These are phyloP conservation scores for Temnothorax nylanderi DNA, from an alignment of 1,140 invertebrate species.

Conservation along the genomic window DNA sequence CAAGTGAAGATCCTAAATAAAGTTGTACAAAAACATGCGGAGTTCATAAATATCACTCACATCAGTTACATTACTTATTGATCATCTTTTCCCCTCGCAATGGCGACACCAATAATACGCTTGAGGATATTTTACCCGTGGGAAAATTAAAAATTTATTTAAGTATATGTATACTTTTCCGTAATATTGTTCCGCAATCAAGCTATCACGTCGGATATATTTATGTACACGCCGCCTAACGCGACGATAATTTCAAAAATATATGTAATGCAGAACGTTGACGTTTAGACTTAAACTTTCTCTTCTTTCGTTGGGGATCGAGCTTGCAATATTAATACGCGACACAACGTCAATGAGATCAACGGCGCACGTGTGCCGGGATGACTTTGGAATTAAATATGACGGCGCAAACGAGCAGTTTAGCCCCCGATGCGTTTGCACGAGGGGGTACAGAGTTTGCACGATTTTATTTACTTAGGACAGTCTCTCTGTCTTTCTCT, in stretches of 20 bases:
- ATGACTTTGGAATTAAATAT: constrained; percentile 56
- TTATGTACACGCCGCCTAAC: background rate
- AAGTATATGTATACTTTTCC: background rate
- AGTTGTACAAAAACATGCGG: background rate
- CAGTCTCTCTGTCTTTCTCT: background rate
- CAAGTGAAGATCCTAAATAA: background rate
- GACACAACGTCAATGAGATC: background rate
- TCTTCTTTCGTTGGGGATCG: background rate
- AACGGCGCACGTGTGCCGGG: constrained; percentile 57
- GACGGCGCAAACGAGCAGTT: constrained; percentile 54
- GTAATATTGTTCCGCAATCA: background rate
- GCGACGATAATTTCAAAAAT: background rate
- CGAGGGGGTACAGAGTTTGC: constrained; percentile 14
- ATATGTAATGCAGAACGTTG: background rate
- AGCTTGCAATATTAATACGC: constrained; percentile 52
- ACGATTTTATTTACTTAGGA: constrained; percentile 69
- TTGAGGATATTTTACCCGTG: background rate
- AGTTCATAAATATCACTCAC: background rate
- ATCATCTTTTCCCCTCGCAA: background rate
- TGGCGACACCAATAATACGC: background rate
- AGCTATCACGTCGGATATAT: background rate
- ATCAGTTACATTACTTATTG: background rate
- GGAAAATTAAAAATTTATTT: background rate
- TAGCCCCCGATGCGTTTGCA: constrained; percentile 42
- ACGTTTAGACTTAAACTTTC: background rate